Evolutionary conservation across 2,113 vertebrate species (phyloP).

Genomic region (Morone chrysops): DNA sequence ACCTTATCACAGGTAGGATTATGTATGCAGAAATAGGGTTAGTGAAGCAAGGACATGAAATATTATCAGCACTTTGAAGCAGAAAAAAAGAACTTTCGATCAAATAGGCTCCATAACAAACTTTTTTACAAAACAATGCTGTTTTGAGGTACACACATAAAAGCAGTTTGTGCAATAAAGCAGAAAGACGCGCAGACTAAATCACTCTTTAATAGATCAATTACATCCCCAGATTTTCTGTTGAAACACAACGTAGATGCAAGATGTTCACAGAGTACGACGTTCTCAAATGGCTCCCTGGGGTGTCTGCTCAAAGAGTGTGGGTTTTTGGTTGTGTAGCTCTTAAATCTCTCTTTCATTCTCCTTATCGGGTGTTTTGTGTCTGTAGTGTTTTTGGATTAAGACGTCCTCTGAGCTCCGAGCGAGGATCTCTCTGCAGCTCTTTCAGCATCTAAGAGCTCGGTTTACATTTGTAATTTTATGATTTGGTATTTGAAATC

Average conservation of each 20-base stretch:
- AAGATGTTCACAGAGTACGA: slow-evolving; percentile 53
- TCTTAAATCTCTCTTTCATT: slow-evolving; percentile 63
- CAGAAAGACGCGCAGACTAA: slow-evolving; percentile 27
- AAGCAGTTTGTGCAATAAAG: slow-evolving; percentile 46
- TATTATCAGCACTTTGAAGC: neutral
- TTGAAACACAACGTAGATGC: slow-evolving; percentile 36
- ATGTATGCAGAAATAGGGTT: neutral
- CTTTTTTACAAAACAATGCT: slow-evolving; percentile 42
- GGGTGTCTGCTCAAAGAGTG: slow-evolving; percentile 57
- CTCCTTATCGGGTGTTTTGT: slow-evolving; percentile 59
- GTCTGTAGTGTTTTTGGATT: slow-evolving; percentile 56
- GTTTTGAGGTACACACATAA: slow-evolving; percentile 41
- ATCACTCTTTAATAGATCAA: slow-evolving; percentile 64
- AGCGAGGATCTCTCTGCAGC: slow-evolving; percentile 22
- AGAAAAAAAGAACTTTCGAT: slow-evolving; percentile 7
- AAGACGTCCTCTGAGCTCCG: slow-evolving; percentile 42
- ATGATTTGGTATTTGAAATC: slow-evolving; percentile 24
- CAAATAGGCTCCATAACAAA: slow-evolving; percentile 22
- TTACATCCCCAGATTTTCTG: slow-evolving; percentile 51
- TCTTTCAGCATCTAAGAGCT: slow-evolving; percentile 46
- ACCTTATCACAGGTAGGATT: neutral
- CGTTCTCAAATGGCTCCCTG: slow-evolving; percentile 58
- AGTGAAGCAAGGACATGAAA: neutral
- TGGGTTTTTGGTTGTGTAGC: slow-evolving; percentile 29
- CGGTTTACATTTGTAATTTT: slow-evolving; percentile 49